phyloP scores from a whole-genome alignment of 2,888 invertebrate genomes.

The Protula sp. region DNA sequence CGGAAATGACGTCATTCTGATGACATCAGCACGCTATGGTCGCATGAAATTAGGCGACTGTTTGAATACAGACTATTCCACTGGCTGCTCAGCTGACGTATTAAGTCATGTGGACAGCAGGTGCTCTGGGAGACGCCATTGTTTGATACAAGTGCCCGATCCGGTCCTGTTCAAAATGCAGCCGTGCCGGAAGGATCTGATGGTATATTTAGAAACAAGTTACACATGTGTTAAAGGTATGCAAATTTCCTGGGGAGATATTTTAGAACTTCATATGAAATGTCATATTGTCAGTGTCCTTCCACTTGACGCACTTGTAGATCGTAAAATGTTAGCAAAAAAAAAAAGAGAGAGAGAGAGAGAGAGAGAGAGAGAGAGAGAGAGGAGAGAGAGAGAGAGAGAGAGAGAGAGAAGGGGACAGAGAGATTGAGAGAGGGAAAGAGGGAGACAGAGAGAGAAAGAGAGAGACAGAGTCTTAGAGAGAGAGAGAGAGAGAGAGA shows the following conservation, averaged over 20 bases:
- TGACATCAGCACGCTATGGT: slow-evolving; percentile 16
- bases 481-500: background rate
- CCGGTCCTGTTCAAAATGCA: slow-evolving; percentile 12
- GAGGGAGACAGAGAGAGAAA: too few species aligned
- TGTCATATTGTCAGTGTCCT: too few species aligned
- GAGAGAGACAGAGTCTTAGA: too few species aligned
- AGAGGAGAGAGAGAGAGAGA: background rate
- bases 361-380: background rate
- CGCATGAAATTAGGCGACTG: slow-evolving; percentile 18
- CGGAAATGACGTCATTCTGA: slow-evolving; percentile 14
- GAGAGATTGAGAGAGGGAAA: too few species aligned
- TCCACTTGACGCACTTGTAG: slow-evolving; percentile 9
- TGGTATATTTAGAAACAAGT: slow-evolving; percentile 18
- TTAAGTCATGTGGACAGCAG: slow-evolving; percentile 14
- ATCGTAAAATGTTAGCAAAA: background rate
- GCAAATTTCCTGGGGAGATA: background rate
- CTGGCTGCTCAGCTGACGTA: slow-evolving; percentile 19
- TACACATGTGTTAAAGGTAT: slow-evolving; percentile 18
- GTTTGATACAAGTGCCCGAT: slow-evolving; percentile 12
- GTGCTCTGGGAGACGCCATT: slow-evolving; percentile 16
- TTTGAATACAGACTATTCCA: slow-evolving; percentile 13
- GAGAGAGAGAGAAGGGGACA: background rate
- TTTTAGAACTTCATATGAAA: background rate
- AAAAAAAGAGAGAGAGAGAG: background rate
- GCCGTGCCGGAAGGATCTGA: slow-evolving; percentile 19